A percentile compares a stretch with the other conserved stretches of the same genome.
Evolutionary conservation across 2,797 vertebrate species (phyloP).

Genomic region (Tapera naevia): DNA sequence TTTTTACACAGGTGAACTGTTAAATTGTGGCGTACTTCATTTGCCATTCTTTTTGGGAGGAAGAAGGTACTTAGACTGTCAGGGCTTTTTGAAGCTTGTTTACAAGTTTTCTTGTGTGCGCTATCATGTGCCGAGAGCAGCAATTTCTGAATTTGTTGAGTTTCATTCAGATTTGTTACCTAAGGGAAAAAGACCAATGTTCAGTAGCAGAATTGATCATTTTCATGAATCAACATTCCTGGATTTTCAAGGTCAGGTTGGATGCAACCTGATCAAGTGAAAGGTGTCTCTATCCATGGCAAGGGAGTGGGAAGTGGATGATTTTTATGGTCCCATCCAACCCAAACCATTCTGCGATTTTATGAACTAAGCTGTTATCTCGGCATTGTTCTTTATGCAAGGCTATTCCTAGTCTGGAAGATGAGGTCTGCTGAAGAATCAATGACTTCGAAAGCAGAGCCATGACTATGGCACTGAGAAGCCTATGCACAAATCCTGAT

Average conservation of each 20-base stretch:
- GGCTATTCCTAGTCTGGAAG: neutral
- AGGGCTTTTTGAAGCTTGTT: neutral
- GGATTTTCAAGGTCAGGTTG: no score
- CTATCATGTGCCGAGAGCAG: neutral
- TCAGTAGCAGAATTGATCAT: neutral
- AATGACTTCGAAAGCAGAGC: neutral
- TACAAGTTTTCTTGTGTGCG: neutral
- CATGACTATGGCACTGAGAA: fast-evolving
- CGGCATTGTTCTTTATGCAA: neutral
- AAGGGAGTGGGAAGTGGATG: no score
- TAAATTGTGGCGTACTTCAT: neutral
- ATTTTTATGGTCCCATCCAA: no score
- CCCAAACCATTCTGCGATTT: no score
- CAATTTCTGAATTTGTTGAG: neutral
- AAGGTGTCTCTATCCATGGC: no score
- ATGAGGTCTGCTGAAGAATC: neutral
- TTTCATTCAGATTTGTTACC: neutral
- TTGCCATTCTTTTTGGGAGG: neutral
- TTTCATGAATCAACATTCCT: neutral
- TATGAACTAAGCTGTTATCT: neutral
- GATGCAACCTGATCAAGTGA: no score
- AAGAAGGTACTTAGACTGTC: neutral
- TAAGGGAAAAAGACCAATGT: neutral
- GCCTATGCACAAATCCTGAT: neutral
- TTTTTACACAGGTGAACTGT: neutral